A percentile compares a stretch with the other conserved stretches of the same genome.
Evolutionary conservation across 2,113 vertebrate genomes (phyloP).

Genomic region (Pao palembangensis): DNA sequence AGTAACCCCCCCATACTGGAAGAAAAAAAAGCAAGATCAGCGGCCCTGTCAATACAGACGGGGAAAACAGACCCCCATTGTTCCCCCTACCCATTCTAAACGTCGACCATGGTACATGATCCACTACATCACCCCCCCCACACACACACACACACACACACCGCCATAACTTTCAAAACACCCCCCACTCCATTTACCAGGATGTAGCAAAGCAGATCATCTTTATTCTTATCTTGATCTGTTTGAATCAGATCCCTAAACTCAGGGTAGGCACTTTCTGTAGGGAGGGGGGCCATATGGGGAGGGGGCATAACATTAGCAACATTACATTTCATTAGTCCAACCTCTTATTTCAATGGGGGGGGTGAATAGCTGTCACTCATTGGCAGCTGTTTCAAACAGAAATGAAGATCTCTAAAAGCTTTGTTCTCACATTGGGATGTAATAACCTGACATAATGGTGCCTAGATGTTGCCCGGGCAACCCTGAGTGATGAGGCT

Average conservation of each 20-base stretch:
- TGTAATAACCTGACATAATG: constrained; percentile 53
- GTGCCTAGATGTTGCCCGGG: constrained; percentile 38
- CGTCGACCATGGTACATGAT: constrained; percentile 85
- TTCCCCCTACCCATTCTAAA: constrained; percentile 81
- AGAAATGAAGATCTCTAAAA: constrained; percentile 36
- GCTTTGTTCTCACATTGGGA: constrained; percentile 55
- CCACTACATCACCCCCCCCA: constrained; percentile 71
- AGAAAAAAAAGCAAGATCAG: constrained; percentile 73
- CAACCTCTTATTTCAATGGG: constrained; percentile 51
- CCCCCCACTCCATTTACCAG: constrained; percentile 15
- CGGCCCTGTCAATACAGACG: constrained; percentile 83
- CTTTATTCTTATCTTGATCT: constrained; percentile 22
- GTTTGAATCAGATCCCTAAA: constrained; percentile 22
- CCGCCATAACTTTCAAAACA: constrained; percentile 39
- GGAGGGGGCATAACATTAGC: constrained; percentile 43
- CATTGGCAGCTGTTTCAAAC: constrained; percentile 37
- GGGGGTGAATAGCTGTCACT: constrained; percentile 23
- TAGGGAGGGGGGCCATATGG: constrained; percentile 12
- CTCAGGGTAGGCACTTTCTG: no score
- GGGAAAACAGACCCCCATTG: constrained; percentile 92
- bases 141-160: no score
- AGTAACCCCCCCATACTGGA: constrained; percentile 75
- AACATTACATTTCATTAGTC: constrained; percentile 52
- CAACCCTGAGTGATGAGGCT: constrained; percentile 46
- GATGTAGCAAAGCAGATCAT: constrained; percentile 35